A percentile compares a stretch with the other conserved stretches of the same genome.
Conservation (phyloP, 2,797 vertebrate species). For the Cheirogaleus major region DNA sequence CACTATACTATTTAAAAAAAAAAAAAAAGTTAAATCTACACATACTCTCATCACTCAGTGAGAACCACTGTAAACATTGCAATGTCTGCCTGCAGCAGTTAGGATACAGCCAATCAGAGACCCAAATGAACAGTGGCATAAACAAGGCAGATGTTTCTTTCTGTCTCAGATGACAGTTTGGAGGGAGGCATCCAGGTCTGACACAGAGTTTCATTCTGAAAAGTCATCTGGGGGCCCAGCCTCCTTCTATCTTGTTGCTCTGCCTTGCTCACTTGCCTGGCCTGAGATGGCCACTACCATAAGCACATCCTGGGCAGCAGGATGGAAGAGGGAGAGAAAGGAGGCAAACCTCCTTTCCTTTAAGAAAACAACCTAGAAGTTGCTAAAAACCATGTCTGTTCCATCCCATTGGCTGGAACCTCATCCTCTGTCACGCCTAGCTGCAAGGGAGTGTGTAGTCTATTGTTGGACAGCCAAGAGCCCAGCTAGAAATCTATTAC, state of each 20-base stretch:
- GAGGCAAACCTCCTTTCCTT: not conserved
- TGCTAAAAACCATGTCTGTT: not conserved
- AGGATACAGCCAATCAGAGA: not conserved
- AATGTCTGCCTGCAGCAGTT: not conserved
- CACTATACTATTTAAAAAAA: not conserved
- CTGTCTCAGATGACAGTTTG: not conserved
- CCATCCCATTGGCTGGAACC: not conserved
- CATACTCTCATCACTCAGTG: not conserved
- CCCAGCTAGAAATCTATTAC: not conserved
- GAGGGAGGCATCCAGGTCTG: not conserved
- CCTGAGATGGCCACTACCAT: not conserved
- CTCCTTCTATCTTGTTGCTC: not conserved
- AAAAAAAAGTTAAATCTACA: not conserved
- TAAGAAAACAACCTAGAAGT: not conserved
- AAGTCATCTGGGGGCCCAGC: not conserved
- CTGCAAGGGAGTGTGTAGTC: not conserved
- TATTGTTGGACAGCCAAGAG: not conserved
- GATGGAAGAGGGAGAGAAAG: not conserved
- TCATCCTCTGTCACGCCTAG: not conserved
- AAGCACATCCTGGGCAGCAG: not conserved
- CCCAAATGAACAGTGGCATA: not conserved
- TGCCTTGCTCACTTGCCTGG: not conserved
- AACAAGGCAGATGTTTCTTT: not conserved
- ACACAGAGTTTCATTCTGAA: not conserved
- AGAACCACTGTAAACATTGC: not conserved